Evolutionary conservation across 2,888 invertebrate species (phyloP).

Genomic region (Eudasyphora cyanicolor): DNA sequence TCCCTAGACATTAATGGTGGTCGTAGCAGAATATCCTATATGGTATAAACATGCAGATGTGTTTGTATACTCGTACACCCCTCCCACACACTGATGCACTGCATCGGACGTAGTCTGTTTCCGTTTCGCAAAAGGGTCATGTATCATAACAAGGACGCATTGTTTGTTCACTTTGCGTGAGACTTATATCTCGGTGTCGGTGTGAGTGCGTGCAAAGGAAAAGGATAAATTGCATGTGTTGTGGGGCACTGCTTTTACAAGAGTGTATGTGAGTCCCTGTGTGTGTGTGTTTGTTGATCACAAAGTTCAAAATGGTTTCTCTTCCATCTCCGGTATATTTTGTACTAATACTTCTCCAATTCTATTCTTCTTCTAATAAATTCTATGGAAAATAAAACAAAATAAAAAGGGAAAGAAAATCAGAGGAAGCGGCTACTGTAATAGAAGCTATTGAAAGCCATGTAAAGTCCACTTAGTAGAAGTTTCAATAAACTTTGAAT

Average conservation of each 20-base stretch:
- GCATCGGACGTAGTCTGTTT: conserved; percentile 21
- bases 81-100: not conserved
- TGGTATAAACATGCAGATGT: not conserved
- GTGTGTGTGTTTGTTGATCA: not conserved
- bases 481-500: conserved; percentile 50
- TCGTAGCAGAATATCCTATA: not conserved
- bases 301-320: not conserved
- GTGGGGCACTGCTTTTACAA: too few relatives aligned
- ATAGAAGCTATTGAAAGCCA: conserved; percentile 35
- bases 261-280: not conserved
- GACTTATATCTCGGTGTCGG: not conserved
- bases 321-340: not conserved
- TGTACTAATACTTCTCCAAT: not conserved
- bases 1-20: conserved; percentile 33
- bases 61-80: too few relatives aligned
- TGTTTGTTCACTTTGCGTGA: not conserved
- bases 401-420: not conserved
- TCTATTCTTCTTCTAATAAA: conserved; percentile 26
- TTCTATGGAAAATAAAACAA: not conserved
- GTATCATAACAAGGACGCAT: conserved; percentile 48
- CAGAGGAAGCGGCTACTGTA: too few relatives aligned
- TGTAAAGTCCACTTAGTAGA: conserved; percentile 55
- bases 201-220: not conserved
- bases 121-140: conserved; percentile 50
- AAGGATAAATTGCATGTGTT: not conserved